These are phyloP conservation scores for Pyrocoelia pectoralis DNA, from an alignment of 2,888 invertebrate genomes.

Conservation along the genomic window DNA sequence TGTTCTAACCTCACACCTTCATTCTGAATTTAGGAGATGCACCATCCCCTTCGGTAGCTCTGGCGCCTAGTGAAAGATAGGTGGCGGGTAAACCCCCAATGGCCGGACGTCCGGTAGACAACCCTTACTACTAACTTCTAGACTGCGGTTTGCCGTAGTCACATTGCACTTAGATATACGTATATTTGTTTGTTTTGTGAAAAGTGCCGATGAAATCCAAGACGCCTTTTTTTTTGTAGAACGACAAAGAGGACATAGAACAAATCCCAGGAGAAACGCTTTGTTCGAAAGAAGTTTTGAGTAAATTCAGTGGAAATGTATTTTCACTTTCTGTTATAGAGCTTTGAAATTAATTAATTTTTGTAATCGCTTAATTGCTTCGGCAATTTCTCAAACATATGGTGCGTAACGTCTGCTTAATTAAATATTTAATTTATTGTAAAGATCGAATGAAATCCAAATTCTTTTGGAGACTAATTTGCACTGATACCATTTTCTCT, in stretches of 20 bases:
- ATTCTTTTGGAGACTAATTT: not conserved
- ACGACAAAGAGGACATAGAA: not conserved
- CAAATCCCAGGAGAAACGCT: not conserved
- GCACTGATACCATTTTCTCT: not conserved
- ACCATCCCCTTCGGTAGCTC: conserved; percentile 41
- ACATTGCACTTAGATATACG: conserved; percentile 35
- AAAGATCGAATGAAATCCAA: not conserved
- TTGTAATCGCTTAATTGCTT: not conserved
- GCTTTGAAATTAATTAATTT: conserved; percentile 1
- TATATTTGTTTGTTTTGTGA: conserved; percentile 49
- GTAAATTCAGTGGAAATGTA: not conserved
- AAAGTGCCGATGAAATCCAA: conserved; percentile 45
- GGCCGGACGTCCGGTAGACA: conserved; percentile 54
- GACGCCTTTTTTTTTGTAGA: conserved; percentile 33
- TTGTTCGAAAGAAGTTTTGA: not conserved
- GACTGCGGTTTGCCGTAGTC: conserved; percentile 51
- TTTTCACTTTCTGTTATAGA: not conserved
- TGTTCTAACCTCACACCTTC: conserved; percentile 25
- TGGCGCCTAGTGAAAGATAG: conserved; percentile 54
- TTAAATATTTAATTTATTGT: not conserved
- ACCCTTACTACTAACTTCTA: conserved; percentile 48
- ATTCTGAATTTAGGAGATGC: conserved; percentile 11
- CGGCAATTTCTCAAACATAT: not conserved
- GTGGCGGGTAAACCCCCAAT: conserved; percentile 45
- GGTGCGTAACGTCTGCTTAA: conserved; percentile 1